A percentile compares a stretch with the other conserved stretches of the same genome.
These are phyloP conservation scores for Tolypeutes matacus DNA, from an alignment of 2,797 vertebrate species.

Conservation along the genomic window DNA sequence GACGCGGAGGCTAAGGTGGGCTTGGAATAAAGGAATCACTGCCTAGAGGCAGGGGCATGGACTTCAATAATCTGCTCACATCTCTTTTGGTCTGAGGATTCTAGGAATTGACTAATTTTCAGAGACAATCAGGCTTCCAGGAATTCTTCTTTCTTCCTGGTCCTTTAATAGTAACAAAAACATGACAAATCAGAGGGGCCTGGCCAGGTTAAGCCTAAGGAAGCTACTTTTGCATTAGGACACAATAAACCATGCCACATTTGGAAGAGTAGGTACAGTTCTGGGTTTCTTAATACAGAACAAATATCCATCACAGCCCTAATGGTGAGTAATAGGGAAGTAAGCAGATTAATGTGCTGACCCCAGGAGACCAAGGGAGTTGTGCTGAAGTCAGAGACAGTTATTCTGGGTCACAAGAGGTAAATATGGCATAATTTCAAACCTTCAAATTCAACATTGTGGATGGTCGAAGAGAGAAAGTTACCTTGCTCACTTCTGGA, in stretches of 20 bases:
- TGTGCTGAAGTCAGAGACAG: not conserved
- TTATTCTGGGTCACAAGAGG: not conserved
- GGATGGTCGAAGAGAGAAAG: not conserved
- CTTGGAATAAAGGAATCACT: not conserved
- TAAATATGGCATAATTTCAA: not conserved
- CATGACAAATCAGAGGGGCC: slow-evolving; percentile 39
- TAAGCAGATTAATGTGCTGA: not conserved
- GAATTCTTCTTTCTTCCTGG: not conserved
- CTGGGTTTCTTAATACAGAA: slow-evolving; percentile 32
- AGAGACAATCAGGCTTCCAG: slow-evolving; percentile 44
- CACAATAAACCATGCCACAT: not conserved
- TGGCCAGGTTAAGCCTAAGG: not conserved
- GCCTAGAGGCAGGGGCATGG: not conserved
- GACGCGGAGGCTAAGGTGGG: not conserved
- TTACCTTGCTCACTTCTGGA: not conserved
- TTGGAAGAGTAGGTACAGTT: slow-evolving; percentile 4
- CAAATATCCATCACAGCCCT: not conserved
- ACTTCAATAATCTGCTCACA: not conserved
- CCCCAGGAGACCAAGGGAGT: not conserved
- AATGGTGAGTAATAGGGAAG: not conserved
- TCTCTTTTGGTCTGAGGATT: not conserved
- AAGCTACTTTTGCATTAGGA: slow-evolving; percentile 64
- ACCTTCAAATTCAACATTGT: not conserved
- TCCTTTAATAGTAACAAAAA: slow-evolving; percentile 27
- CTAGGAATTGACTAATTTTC: not conserved